phyloP scores from a whole-genome alignment of 2,113 vertebrate species.

The Chrysochloris asiatica region DNA sequence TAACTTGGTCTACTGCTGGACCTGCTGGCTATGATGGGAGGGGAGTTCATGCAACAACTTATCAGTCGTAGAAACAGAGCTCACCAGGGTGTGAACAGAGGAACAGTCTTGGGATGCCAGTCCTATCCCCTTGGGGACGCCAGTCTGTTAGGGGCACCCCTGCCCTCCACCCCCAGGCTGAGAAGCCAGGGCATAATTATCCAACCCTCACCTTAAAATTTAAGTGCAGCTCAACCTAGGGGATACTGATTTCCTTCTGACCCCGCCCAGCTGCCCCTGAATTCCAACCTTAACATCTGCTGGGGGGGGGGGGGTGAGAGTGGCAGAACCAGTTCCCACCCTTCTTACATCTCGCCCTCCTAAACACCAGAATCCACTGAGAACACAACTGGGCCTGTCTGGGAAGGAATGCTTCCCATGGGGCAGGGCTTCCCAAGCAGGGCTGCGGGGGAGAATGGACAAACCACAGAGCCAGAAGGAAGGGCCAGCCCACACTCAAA shows the following conservation, averaged over 20 bases:
- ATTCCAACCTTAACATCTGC: too few species aligned
- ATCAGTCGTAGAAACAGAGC: background rate
- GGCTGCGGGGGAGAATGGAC: background rate
- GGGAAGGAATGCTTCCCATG: background rate
- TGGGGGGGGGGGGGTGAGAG: too few species aligned
- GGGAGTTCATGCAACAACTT: too few species aligned
- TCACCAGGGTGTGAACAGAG: accelerated
- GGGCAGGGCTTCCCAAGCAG: background rate
- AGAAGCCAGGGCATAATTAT: too few species aligned
- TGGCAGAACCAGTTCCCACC: background rate
- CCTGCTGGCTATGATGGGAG: too few species aligned
- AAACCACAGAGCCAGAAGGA: background rate
- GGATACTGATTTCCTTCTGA: too few species aligned
- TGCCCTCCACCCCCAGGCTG: too few species aligned
- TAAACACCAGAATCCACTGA: background rate
- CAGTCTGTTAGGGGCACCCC: background rate
- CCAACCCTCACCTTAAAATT: too few species aligned
- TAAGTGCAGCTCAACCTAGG: too few species aligned
- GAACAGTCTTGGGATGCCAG: background rate
- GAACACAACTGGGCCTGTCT: background rate
- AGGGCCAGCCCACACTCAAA: background rate
- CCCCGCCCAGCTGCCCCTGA: too few species aligned
- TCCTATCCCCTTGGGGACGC: background rate
- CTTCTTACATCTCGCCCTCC: background rate
- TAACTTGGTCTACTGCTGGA: background rate